Base-by-base conservation (phyloP, 1,140 invertebrate genomes). In the Pseudomyrmex cubaensis region DNA sequence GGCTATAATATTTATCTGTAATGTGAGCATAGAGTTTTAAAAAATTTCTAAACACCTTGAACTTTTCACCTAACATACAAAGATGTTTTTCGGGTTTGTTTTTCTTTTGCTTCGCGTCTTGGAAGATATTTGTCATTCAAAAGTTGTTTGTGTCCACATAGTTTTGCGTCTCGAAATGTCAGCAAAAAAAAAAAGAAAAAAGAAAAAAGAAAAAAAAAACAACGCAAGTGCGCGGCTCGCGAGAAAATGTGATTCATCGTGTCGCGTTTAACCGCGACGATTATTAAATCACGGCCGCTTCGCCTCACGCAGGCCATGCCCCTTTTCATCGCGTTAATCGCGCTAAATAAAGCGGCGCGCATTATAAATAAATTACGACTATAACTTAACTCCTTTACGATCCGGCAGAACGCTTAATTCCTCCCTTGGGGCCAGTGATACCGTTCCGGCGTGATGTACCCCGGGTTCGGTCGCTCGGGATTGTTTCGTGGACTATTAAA, bases 401-500 rank as follows among this genome's bases (percentile, higher is more conserved):
- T 63, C 76, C n/a, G 13, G 44, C 17, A 15, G 22, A 63, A 44
- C 57, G 57, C 17, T 82, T 62, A 63, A 82, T 74, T 75, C 44
- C 54, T 63, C 72, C 67, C 50, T 17, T 59, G 48, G 70, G 57
- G 78, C 72, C 62, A n/a, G 52, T 82, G 72, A 82, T 82, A 62
- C 59, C 72, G 48, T 76, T 82, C 10, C 48, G 48, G 44, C 48
- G 56, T 80, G 78, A 75, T 46, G 70, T 75, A 75, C 25, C 48
- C 48, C 70, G 78, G 35, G 35, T 35, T 54, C 17, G 70, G 61
- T 75, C 72, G 59, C 78, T 5, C 59, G 48, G 50, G 59, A 82
- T 80, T 80, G 76, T 80, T 80, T 80, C 61, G 63, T 59, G 63
- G 69, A 80, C 86, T 87, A 87, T 88, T 88, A 88, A 84, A 85